Conservation (phyloP, 2,113 vertebrate genomes). For the Poecilia latipinna region DNA sequence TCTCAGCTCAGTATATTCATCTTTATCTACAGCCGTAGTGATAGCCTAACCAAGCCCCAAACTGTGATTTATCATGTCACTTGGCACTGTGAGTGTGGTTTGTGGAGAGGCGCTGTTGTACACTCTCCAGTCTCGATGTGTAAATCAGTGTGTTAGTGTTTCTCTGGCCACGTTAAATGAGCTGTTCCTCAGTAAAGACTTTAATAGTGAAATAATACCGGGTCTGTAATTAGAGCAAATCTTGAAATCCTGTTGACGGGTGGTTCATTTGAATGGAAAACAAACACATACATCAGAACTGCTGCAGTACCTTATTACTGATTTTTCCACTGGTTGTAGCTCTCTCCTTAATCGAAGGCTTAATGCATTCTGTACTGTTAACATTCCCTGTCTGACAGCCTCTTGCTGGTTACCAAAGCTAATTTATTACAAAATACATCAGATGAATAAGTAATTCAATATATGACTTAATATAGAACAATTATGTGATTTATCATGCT, state of each 20-base stretch:
- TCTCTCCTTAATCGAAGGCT: conserved; percentile 80
- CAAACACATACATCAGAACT: conserved; percentile 2
- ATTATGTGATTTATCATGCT: background rate
- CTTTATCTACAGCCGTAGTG: conserved; percentile 12
- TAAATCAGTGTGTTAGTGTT: conserved; percentile 24
- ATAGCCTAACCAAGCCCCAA: conserved; percentile 24
- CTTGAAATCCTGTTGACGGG: conserved; percentile 15
- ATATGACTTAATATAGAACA: background rate
- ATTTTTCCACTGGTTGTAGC: conserved; percentile 62
- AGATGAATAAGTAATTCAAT: background rate
- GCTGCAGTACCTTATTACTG: conserved; percentile 74
- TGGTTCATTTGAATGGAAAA: conserved; percentile 12
- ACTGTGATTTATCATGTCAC: conserved; percentile 20
- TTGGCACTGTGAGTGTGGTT: conserved; percentile 32
- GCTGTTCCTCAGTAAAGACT: conserved; percentile 31
- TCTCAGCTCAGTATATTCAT: background rate
- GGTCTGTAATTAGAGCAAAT: conserved; percentile 22
- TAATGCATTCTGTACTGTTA: conserved; percentile 64
- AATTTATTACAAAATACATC: conserved; percentile 81
- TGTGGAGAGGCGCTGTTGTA: conserved; percentile 3
- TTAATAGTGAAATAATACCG: conserved; percentile 25
- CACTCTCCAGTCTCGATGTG: conserved; percentile 14
- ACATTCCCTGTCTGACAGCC: conserved; percentile 63
- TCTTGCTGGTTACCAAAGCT: conserved; percentile 74
- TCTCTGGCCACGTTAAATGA: conserved; percentile 30